A percentile compares a stretch with the other conserved stretches of the same genome.
These are phyloP conservation scores for Acleris literana DNA, from an alignment of 2,888 invertebrate genomes.

Conservation along the genomic window DNA sequence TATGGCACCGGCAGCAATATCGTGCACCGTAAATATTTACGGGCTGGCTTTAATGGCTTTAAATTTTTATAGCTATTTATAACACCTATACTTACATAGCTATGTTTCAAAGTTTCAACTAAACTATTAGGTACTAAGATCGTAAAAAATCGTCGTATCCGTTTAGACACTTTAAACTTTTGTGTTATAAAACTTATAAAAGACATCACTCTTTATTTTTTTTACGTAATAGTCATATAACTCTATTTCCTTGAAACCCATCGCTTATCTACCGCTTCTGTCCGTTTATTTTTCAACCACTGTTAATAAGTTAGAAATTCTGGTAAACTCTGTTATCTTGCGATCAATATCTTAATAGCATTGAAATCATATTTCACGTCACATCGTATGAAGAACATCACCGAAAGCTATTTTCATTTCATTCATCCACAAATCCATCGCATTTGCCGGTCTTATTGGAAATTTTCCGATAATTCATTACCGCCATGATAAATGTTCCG, in stretches of 20 bases:
- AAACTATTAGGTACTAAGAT: too few species aligned
- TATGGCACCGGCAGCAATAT: constrained; percentile 26
- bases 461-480: constrained; percentile 78
- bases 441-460: constrained; percentile 66
- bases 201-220: too few species aligned
- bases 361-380: background rate
- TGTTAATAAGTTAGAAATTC: too few species aligned
- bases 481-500: constrained; percentile 79
- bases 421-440: constrained; percentile 37
- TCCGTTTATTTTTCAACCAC: too few species aligned
- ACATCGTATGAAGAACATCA: constrained; percentile 25
- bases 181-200: too few species aligned
- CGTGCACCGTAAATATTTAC: constrained; percentile 31
- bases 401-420: constrained; percentile 33
- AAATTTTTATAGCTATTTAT: constrained; percentile 59
- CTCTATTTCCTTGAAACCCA: too few species aligned
- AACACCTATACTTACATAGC: constrained; percentile 60
- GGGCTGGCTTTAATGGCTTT: constrained; percentile 49
- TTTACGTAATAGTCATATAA: too few species aligned
- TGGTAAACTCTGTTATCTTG: background rate
- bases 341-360: constrained; percentile 39
- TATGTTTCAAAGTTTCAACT: constrained; percentile 36
- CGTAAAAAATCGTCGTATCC: too few species aligned
- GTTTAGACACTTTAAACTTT: too few species aligned
- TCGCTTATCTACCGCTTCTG: too few species aligned